Evolutionary conservation across 2,888 invertebrate genomes (phyloP).

Genomic region (Ptycholaimellus sp.): DNA sequence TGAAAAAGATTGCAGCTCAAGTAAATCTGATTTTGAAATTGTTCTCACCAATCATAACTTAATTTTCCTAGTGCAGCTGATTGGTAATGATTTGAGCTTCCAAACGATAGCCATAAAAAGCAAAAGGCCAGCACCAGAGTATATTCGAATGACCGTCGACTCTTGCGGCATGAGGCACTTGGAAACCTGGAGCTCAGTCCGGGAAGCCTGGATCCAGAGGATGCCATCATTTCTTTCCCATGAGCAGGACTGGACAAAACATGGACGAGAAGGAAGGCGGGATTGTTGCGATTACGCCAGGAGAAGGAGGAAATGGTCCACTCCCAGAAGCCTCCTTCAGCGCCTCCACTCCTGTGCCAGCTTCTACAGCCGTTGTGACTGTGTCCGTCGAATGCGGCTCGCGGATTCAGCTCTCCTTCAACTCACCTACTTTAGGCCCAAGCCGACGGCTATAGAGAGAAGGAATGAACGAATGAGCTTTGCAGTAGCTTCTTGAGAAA

Average conservation of each 20-base stretch:
- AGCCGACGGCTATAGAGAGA: too few relatives aligned
- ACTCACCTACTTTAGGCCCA: too few relatives aligned
- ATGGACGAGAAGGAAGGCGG: conserved; percentile 13
- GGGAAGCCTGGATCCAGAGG: too few relatives aligned
- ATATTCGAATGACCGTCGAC: conserved; percentile 9
- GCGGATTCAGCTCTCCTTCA: conserved; percentile 49
- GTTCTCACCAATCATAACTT: too few relatives aligned
- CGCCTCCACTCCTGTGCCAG: conserved; percentile 34
- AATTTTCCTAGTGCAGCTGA: too few relatives aligned
- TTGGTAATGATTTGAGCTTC: too few relatives aligned
- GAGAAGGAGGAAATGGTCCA: conserved; percentile 73
- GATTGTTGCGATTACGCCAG: conserved; percentile 52
- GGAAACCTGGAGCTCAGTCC: conserved; percentile 7
- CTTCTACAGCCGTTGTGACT: conserved; percentile 64
- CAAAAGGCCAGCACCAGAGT: too few relatives aligned
- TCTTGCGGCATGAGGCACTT: conserved; percentile 12
- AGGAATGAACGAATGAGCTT: conserved; percentile 35
- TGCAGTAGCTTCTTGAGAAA: conserved; percentile 55
- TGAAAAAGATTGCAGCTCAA: too few relatives aligned
- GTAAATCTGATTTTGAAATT: too few relatives aligned
- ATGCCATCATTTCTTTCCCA: too few relatives aligned
- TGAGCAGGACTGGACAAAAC: too few relatives aligned
- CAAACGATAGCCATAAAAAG: too few relatives aligned
- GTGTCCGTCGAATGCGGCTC: conserved; percentile 63
- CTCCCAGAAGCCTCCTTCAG: conserved; percentile 39